These are phyloP conservation scores for Cephalotes varians DNA, from an alignment of 2,888 invertebrate genomes.

Conservation along the genomic window DNA sequence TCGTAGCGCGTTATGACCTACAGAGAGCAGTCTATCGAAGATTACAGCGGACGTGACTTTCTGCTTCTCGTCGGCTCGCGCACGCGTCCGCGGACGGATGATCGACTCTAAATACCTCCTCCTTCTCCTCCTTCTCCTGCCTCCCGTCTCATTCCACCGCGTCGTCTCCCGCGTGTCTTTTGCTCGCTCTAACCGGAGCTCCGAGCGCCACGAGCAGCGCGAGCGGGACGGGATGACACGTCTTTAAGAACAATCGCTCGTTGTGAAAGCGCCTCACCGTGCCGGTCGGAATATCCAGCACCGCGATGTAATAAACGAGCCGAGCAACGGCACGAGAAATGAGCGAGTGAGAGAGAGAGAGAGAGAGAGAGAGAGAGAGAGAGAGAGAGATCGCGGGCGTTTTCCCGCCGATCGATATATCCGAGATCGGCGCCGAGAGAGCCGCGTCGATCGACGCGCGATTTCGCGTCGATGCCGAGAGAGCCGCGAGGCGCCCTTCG, in stretches of 20 bases:
- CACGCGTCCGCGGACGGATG: constrained; percentile 25
- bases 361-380: background rate
- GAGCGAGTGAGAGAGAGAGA: constrained; percentile 45
- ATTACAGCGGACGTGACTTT: constrained; percentile 79
- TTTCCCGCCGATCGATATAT: constrained; percentile 38
- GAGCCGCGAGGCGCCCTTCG: background rate
- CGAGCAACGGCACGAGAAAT: constrained; percentile 33
- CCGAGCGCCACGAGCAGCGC: constrained; percentile 47
- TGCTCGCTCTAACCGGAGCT: constrained; percentile 59
- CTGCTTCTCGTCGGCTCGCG: constrained; percentile 63
- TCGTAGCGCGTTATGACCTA: constrained; percentile 66
- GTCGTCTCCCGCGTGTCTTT: constrained; percentile 23
- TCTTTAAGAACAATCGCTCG: constrained; percentile 78
- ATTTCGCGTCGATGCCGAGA: background rate
- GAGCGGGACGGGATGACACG: constrained; percentile 73
- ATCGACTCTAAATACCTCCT: constrained; percentile 49
- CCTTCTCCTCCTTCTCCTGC: constrained; percentile 5
- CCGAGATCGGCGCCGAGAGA: constrained; percentile 9
- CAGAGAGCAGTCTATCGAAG: constrained; percentile 66
- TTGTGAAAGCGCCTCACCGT: constrained; percentile 76
- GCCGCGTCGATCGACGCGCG: constrained; percentile 11
- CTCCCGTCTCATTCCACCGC: constrained; percentile 17
- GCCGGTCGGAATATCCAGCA: constrained; percentile 66
- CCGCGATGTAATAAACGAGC: constrained; percentile 64
- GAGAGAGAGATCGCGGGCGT: constrained; percentile 61